Base-by-base conservation (phyloP, 2,113 vertebrate genomes). In the Tretioscincus oriximinensis region DNA sequence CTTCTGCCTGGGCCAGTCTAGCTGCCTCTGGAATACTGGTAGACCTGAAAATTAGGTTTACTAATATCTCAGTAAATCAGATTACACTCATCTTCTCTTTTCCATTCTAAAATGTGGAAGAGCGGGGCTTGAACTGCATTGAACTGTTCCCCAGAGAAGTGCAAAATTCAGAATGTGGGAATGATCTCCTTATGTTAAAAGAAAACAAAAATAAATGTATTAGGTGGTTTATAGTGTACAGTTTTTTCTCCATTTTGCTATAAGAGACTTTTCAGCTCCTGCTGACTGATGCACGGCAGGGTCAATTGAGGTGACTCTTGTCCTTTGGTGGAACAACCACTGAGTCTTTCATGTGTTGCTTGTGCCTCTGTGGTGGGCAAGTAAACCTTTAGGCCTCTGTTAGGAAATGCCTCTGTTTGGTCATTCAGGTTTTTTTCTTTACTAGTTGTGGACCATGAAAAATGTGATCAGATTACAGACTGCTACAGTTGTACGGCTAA, bases 401-500 rank as follows among this genome's bases (percentile, higher is more conserved):
- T 81, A 70, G 86, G 88, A 88, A 89, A 85, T 90, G 90, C 84
- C 81, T 90, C 60, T 69, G 86, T 90, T 92, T 86, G 88, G 87
- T 90, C 91, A 92, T 87, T 84, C 87, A 85, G 90, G 88, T 81
- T 92, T 91, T 89, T 93, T 92, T 82, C 85, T 92, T 91, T 81
- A 86, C 26, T 94, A 98, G 97, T 92, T 88, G 90, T 92, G 49
- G 97, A 97, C 73, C 96, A 88, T 86, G 97, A 98, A 88, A 94
- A 96, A 85, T 99, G 98, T 88, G 97, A 98, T 91, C 97, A 98
- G 91, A 97, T 98, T 90, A 97, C 96, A 0, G 98, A 99, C 95
- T 99, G 98, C 94, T 98, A 97, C 94, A 99, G 98, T 91, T 99
- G 98, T 90, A 98, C 97, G 0, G 96, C 97, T 45, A 99, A 99